Base-by-base conservation (phyloP, 1,140 invertebrate species). In the Papilio machaon region DNA sequence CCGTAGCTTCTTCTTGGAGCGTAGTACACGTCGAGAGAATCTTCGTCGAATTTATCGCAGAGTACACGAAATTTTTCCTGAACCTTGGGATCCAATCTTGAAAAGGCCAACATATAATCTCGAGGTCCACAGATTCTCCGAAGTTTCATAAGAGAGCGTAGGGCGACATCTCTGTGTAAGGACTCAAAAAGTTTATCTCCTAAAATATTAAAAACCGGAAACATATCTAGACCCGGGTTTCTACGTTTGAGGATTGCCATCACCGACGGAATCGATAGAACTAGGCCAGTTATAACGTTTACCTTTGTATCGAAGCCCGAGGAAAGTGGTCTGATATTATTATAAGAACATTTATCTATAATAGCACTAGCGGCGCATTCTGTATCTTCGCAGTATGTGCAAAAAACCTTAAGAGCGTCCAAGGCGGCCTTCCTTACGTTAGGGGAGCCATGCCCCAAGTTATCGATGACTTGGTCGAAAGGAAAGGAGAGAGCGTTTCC, bases 361-460 rank as follows among this genome's bases (percentile, higher is more conserved):
- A 97, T 96, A 30, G 95, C 95, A 83, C 96, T 89, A 9, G 97
- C 91, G 30, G 96, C 95, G 74, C 93, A 93, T 84, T 96, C 96
- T 0, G 96, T 94, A 81, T 95, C 94, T 64, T 95, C 94, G 19
- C 96, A 96, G 85, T 96, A 95, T 2, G 95, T 91, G 17, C 97
- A 93, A 87, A 97, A 97, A 11, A 96, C 96, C 76, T 96, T 95
- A 2, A 97, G 87, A 2, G 96, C 96, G 85, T 97, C 97, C 2
- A 97, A 88, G 5, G 97, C 96, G 9, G 96, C 97, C 89, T 97
- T 97, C 15, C 97, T 95, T 2, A 98, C 97, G 0, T 97, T 97
- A 0, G 97, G 97, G 0, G 97, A 97, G 19, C 95, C 93, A 87
- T 97, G 97, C 2, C 97, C 97, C 19, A 98, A 92, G 92, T 97